These are phyloP conservation scores for Nowickia ferox DNA, from an alignment of 2,888 invertebrate species.

Conservation along the genomic window DNA sequence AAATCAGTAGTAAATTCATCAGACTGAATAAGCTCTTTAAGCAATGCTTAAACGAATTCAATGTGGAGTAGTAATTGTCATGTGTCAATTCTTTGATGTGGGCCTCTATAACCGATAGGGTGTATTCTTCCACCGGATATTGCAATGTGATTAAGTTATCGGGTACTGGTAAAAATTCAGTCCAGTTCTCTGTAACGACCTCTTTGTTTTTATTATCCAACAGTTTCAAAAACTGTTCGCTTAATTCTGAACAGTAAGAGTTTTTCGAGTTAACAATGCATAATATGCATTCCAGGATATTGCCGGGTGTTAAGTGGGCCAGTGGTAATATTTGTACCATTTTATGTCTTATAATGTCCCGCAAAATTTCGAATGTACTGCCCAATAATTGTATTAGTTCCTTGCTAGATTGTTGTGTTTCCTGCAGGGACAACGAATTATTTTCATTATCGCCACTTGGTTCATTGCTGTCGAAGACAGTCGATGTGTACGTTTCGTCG, in stretches of 20 bases:
- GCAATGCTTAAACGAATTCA: constrained; percentile 82
- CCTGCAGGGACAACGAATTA: constrained; percentile 72
- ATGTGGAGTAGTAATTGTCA: constrained; percentile 78
- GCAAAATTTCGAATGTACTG: constrained; percentile 79
- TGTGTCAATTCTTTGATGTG: constrained; percentile 81
- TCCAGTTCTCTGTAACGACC: constrained; percentile 81
- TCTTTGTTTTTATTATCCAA: constrained; percentile 82
- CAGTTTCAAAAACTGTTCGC: constrained; percentile 80
- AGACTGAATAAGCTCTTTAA: constrained; percentile 81
- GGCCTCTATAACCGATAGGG: constrained; percentile 82
- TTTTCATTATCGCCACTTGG: constrained; percentile 73
- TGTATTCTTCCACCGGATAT: constrained; percentile 82
- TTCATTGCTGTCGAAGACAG: constrained; percentile 76
- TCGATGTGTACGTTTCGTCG: constrained; percentile 77
- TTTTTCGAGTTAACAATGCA: constrained; percentile 81
- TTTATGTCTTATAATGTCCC: constrained; percentile 78
- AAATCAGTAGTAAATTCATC: constrained; percentile 79
- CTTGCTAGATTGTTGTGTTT: constrained; percentile 77
- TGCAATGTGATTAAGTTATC: constrained; percentile 79
- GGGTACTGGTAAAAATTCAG: constrained; percentile 80
- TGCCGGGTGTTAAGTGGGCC: constrained; percentile 76
- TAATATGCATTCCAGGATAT: constrained; percentile 80
- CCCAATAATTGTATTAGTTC: constrained; percentile 80
- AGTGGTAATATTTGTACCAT: constrained; percentile 81
- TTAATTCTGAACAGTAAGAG: constrained; percentile 80